phyloP scores from a whole-genome alignment of 2,797 vertebrate genomes.

The Lacerta bilineata region DNA sequence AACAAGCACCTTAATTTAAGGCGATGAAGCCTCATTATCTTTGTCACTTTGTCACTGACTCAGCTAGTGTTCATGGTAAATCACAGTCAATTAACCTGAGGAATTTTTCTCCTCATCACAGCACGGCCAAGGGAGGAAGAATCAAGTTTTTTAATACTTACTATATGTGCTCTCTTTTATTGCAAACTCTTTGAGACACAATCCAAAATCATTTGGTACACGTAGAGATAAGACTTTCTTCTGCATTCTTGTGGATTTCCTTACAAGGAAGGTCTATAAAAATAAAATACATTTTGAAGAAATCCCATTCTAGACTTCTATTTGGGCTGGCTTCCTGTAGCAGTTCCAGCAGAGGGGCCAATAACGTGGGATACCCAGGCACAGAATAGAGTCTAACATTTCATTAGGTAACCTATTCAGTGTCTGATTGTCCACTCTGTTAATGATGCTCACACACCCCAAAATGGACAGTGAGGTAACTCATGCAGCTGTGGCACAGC shows the following conservation, averaged over 20 bases:
- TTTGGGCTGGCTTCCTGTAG: not conserved
- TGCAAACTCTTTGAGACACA: conserved; percentile 86
- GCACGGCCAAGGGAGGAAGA: not conserved
- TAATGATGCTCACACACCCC: not conserved
- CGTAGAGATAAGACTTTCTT: conserved; percentile 93
- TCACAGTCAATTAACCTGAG: not conserved
- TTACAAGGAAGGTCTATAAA: conserved; percentile 90
- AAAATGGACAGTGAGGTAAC: too few relatives aligned
- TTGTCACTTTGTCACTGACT: not conserved
- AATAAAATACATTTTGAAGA: conserved; percentile 28
- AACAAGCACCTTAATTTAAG: not conserved
- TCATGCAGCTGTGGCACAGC: not conserved
- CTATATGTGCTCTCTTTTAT: conserved; percentile 92
- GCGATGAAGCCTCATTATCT: not conserved
- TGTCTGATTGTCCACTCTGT: not conserved
- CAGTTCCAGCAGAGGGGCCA: not conserved
- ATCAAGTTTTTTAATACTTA: conserved; percentile 76
- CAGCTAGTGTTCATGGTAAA: not conserved
- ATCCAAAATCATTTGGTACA: conserved; percentile 78
- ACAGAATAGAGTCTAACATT: not conserved
- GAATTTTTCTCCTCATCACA: not conserved
- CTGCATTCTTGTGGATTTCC: conserved; percentile 87
- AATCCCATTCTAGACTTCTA: not conserved
- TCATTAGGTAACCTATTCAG: not conserved
- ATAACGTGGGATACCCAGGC: not conserved